A percentile compares a stretch with the other conserved stretches of the same genome.
phyloP scores from a whole-genome alignment of 1,140 invertebrate species.

The Trachymyrmex septentrionalis region DNA sequence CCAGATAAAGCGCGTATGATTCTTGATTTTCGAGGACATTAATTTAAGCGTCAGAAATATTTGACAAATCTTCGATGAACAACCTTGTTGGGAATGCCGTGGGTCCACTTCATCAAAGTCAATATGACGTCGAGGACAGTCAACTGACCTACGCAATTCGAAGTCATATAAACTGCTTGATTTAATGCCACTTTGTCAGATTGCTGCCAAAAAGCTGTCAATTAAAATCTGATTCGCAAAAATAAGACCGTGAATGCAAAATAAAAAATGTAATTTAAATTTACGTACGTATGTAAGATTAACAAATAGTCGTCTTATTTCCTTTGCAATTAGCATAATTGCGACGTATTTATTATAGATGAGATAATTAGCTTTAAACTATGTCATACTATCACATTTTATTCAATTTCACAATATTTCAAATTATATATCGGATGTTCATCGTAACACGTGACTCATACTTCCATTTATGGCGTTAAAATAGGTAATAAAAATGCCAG shows the following conservation, averaged over 20 bases:
- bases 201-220: neutral
- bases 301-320: neutral
- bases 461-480: slow-evolving; percentile 39
- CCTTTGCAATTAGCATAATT: neutral
- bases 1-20: neutral
- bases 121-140: slow-evolving; percentile 3
- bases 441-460: slow-evolving; percentile 67
- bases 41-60: slow-evolving; percentile 44
- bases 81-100: slow-evolving; percentile 70
- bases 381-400: neutral
- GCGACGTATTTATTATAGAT: neutral
- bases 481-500: slow-evolving; percentile 67
- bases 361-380: neutral
- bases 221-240: slow-evolving; percentile 18
- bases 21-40: slow-evolving; percentile 33
- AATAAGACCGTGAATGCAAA: neutral
- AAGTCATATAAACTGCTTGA: slow-evolving; percentile 32
- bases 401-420: slow-evolving; percentile 34
- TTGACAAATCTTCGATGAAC: slow-evolving; percentile 47
- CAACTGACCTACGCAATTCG: slow-evolving; percentile 65
- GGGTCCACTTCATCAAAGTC: slow-evolving; percentile 49
- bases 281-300: neutral
- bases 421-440: slow-evolving; percentile 60
- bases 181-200: slow-evolving; percentile 43
- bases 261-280: slow-evolving; percentile 1